phyloP scores from a whole-genome alignment of 2,113 vertebrate genomes.

The Gorsachius goisagi region DNA sequence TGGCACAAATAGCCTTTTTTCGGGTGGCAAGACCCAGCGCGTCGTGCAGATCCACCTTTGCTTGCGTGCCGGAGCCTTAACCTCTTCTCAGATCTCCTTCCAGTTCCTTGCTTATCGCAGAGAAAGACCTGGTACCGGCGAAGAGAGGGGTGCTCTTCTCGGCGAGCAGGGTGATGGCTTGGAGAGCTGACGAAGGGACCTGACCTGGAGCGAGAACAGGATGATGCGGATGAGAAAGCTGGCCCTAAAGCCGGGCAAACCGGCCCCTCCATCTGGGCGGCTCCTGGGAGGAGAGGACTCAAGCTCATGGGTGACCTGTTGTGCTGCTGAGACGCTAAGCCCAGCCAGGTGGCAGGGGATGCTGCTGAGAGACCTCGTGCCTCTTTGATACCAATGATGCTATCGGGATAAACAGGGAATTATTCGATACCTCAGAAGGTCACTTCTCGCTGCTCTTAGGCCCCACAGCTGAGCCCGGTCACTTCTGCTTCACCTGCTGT shows the following conservation, averaged over 20 bases:
- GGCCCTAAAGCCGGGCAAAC: rapidly evolving
- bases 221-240: neutral
- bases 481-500: neutral
- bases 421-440: neutral
- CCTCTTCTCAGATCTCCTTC: conserved; percentile 66
- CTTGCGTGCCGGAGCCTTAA: conserved; percentile 45
- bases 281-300: neutral
- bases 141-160: conserved; percentile 62
- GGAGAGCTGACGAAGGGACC: conserved; percentile 40
- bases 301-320: rapidly evolving
- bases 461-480: neutral
- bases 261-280: neutral
- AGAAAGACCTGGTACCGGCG: rapidly evolving
- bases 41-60: rapidly evolving
- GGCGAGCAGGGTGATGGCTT: neutral
- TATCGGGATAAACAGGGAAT: neutral
- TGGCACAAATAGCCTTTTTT: neutral
- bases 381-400: neutral
- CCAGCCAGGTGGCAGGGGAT: neutral
- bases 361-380: neutral
- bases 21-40: neutral
- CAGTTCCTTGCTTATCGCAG: conserved; percentile 73
- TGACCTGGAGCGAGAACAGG: neutral
- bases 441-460: rapidly evolving
- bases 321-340: neutral